Evolutionary conservation across 2,888 invertebrate species (phyloP).

Genomic region (Entomobrya multifasciata): DNA sequence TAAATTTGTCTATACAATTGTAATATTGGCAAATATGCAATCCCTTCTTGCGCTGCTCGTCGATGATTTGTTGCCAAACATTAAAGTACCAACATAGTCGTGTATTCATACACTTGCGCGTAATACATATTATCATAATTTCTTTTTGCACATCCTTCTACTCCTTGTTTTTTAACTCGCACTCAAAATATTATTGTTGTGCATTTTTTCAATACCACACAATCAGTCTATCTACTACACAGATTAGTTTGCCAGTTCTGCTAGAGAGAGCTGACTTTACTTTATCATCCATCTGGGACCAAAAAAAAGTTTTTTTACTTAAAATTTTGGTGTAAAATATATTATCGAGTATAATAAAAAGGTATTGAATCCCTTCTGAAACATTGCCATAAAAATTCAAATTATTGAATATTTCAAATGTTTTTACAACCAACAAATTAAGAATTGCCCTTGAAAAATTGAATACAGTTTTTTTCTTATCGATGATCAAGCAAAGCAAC

Average conservation of each 20-base stretch:
- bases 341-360: too few species aligned
- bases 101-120: neutral
- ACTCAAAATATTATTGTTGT: conserved; percentile 34
- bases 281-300: too few species aligned
- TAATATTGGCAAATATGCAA: conserved; percentile 33
- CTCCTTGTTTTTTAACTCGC: neutral
- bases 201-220: neutral
- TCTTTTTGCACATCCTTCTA: conserved; percentile 15
- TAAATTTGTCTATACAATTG: neutral
- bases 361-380: too few species aligned
- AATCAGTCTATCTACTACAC: neutral
- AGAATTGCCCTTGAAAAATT: too few species aligned
- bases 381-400: too few species aligned
- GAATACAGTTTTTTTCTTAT: too few species aligned
- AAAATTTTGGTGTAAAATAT: too few species aligned
- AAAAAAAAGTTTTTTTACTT: too few species aligned
- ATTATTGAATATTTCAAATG: too few species aligned
- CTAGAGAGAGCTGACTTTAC: too few species aligned
- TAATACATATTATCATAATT: conserved; percentile 21
- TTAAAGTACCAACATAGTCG: neutral
- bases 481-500: too few species aligned
- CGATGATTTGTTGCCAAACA: conserved; percentile 15
- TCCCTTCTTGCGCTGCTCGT: conserved; percentile 12
- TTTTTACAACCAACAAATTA: too few species aligned
- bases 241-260: neutral